phyloP scores from a whole-genome alignment of 35 echinoderm and acorn worm species.

The Lytechinus pictus region DNA sequence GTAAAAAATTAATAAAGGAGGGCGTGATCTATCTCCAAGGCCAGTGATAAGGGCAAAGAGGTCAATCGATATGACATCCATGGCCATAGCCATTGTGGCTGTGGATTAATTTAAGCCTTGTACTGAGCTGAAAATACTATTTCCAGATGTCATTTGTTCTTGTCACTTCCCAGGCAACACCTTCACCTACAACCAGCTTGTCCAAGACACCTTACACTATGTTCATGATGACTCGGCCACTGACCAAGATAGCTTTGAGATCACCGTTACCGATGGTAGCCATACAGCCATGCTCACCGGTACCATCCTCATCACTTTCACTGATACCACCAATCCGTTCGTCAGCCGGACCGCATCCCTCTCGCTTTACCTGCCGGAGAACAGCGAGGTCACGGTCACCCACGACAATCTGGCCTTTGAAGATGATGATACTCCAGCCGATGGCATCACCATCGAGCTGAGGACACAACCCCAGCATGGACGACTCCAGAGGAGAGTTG shows the following conservation, averaged over 20 bases:
- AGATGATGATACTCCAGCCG: slow-evolving; percentile 77
- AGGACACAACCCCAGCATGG: slow-evolving; percentile 74
- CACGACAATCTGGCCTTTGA: slow-evolving; percentile 77
- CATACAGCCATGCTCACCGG: slow-evolving; percentile 62
- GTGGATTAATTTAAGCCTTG: no score
- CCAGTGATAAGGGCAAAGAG: no score
- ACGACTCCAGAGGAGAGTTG: slow-evolving; percentile 63
- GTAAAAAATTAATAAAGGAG: no score
- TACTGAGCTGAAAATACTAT: background rate
- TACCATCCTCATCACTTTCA: slow-evolving; percentile 62
- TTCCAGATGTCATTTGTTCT: background rate
- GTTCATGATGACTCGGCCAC: slow-evolving; percentile 71
- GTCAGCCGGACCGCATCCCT: slow-evolving; percentile 64
- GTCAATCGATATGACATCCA: no score
- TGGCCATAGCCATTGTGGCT: no score
- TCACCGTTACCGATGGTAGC: slow-evolving; percentile 80
- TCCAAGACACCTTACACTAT: slow-evolving; percentile 79
- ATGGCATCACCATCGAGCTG: slow-evolving; percentile 73
- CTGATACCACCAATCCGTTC: slow-evolving; percentile 71
- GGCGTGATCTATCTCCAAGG: no score
- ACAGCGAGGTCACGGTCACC: slow-evolving; percentile 61
- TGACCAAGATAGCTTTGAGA: slow-evolving; percentile 80
- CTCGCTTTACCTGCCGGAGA: slow-evolving; percentile 70
- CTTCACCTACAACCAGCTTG: slow-evolving; percentile 74
- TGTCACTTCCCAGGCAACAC: slow-evolving; percentile 55